Evolutionary conservation across 2,888 invertebrate species (phyloP).

Genomic region (Drosophila austrosaltans): DNA sequence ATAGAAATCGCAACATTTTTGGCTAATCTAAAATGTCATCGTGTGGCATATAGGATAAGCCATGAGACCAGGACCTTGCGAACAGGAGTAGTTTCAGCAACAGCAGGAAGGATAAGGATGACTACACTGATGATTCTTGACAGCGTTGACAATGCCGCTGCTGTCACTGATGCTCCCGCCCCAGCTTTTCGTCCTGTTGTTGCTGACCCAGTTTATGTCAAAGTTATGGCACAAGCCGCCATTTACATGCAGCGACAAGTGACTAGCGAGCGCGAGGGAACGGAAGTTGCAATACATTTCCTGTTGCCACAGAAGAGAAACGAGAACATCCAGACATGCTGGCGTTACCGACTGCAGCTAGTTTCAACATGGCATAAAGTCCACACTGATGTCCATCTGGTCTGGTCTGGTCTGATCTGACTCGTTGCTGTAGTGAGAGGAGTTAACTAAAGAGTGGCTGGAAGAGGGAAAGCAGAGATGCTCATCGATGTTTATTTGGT

Average conservation of each 20-base stretch:
- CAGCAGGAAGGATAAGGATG: conserved; percentile 4
- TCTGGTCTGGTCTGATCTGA: not conserved
- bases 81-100: not conserved
- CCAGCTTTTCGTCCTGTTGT: conserved; percentile 15
- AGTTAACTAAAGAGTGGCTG: not conserved
- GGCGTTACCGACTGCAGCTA: not conserved
- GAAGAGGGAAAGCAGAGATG: conserved; percentile 8
- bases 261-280: not conserved
- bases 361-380: not conserved
- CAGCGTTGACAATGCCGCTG: conserved; percentile 54
- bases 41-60: conserved; percentile 32
- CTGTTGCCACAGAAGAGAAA: conserved; percentile 7
- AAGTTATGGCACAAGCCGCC: conserved; percentile 37
- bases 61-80: conserved; percentile 17
- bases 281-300: conserved; percentile 39
- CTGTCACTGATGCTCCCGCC: conserved; percentile 48
- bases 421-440: conserved; percentile 4
- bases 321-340: not conserved
- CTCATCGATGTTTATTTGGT: conserved; percentile 62
- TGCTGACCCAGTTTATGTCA: conserved; percentile 52
- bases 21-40: conserved; percentile 50
- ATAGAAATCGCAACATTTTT: not conserved
- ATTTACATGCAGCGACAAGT: conserved; percentile 23
- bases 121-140: conserved; percentile 31
- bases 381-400: not conserved